These are phyloP conservation scores for Drosophila sp. DNA, from an alignment of 1,140 invertebrate genomes.

Conservation along the genomic window DNA sequence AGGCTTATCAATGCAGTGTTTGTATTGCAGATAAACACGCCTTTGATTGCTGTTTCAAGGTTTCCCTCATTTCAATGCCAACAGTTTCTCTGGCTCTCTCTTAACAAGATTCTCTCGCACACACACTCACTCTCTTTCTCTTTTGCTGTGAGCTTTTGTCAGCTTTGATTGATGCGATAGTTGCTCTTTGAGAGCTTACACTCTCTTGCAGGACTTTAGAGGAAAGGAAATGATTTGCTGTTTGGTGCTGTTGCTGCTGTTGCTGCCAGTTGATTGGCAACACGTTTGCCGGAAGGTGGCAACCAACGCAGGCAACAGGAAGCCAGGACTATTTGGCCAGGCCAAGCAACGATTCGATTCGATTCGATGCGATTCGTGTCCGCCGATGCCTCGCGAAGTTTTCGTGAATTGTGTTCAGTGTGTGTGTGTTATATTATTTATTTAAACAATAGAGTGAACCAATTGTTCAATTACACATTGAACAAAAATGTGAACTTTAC, in stretches of 20 bases:
- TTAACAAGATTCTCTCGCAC: background rate
- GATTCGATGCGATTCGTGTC: background rate
- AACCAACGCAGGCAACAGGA: constrained; percentile 51
- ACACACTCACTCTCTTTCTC: background rate
- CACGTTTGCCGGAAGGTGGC: constrained; percentile 84
- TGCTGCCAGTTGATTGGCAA: constrained; percentile 82
- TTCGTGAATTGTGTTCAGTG: constrained; percentile 4
- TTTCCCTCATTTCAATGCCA: constrained; percentile 51
- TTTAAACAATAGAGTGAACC: constrained; percentile 32
- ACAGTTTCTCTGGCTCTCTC: background rate
- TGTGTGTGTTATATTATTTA: constrained; percentile 10
- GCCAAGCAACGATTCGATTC: constrained; percentile 5
- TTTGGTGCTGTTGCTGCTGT: constrained; percentile 45
- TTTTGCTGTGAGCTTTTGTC: constrained; percentile 50
- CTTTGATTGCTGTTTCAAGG: constrained; percentile 12
- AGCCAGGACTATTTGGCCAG: constrained; percentile 23
- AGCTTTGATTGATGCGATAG: constrained; percentile 45
- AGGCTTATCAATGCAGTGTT: constrained; percentile 23
- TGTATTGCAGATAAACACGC: constrained; percentile 27
- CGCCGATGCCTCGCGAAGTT: constrained; percentile 30
- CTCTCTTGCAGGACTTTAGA: constrained; percentile 45
- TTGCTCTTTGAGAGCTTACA: constrained; percentile 44
- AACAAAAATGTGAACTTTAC: background rate
- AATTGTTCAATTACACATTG: constrained; percentile 17
- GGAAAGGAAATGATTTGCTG: constrained; percentile 71